Base-by-base conservation (phyloP, 2,797 vertebrate genomes). In the Antrozous pallidus region DNA sequence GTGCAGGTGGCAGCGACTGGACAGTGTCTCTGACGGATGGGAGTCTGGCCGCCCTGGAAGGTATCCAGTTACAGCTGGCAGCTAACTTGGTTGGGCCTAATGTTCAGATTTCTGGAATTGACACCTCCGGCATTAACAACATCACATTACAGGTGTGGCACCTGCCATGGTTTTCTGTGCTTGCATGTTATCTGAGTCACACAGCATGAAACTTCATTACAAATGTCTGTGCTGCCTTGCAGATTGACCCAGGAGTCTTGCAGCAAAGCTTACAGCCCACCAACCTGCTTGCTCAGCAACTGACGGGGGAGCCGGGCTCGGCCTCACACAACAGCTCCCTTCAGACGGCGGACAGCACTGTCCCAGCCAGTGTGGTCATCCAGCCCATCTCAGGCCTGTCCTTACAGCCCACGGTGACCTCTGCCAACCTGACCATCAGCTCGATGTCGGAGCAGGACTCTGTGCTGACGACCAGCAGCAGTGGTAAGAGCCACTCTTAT, bases 51-150 rank as follows among this genome's bases (percentile, higher is more conserved):
- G 99, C 99, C 7, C 98, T 99, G 94, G 99, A 99, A 80, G 99
- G 99, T 90, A 99, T 99, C 98, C 99, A 99, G 96, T 97, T 99
- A 92, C 99, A 99, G 97, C 96, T 99, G 95, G 99, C 99, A 20
- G 98, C 99, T 17, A 99, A 99, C 97, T 97, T 99, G 86, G 99
- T 99, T 92, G 99, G 99, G 92, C 99, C 99, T 56, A 99, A 99
- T 13, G 99, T 99, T 86, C 99, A 99, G 97, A 99, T 99, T 97
- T 99, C 99, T 38, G 99, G 99, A 96, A 99, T 99, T 36, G 99
- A 99, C 88, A 96, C 99, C 71, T 98, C 98, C 96, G 99, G 98
- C 98, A 99, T 99, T 97, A 99, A 99, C 98, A 99, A 99, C 96
- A 99, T 99, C 98, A 99, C 99, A 0, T 96, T 99, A 65, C 99